These are phyloP conservation scores for Scytalopus superciliaris DNA, from an alignment of 2,113 vertebrate genomes.

Conservation along the genomic window DNA sequence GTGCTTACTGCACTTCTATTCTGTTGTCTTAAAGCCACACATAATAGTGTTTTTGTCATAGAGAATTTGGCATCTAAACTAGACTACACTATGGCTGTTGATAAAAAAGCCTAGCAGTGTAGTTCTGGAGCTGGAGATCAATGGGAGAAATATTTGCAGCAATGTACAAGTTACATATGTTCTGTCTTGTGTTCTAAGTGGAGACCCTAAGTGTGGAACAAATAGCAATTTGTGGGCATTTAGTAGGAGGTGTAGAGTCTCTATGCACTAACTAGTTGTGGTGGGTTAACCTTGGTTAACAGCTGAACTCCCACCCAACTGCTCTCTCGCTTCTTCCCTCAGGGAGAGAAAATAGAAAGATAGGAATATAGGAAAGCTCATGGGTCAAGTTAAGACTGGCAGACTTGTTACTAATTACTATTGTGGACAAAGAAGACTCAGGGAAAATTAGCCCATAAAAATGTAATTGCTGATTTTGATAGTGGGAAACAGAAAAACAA, in stretches of 20 bases:
- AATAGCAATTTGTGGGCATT: background rate
- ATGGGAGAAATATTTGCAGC: background rate
- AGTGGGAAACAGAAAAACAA: background rate
- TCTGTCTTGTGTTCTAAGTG: background rate
- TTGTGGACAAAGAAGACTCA: accelerated
- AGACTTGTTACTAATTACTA: background rate
- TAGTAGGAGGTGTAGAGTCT: background rate
- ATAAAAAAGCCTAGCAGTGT: background rate
- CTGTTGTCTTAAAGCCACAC: background rate
- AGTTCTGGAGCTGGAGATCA: background rate
- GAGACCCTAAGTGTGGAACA: background rate
- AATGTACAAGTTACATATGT: background rate
- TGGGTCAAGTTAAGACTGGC: accelerated
- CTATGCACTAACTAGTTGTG: background rate
- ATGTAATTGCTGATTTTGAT: background rate
- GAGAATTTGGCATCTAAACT: background rate
- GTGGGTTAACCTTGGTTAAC: background rate
- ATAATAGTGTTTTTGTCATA: background rate
- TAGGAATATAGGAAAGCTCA: background rate
- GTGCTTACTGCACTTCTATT: background rate
- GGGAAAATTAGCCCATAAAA: background rate
- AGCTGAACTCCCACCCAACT: accelerated
- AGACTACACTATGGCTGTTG: background rate
- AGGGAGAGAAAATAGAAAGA: background rate
- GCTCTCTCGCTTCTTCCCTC: accelerated